Conservation (phyloP, 2,113 vertebrate genomes). For the Equus przewalskii region DNA sequence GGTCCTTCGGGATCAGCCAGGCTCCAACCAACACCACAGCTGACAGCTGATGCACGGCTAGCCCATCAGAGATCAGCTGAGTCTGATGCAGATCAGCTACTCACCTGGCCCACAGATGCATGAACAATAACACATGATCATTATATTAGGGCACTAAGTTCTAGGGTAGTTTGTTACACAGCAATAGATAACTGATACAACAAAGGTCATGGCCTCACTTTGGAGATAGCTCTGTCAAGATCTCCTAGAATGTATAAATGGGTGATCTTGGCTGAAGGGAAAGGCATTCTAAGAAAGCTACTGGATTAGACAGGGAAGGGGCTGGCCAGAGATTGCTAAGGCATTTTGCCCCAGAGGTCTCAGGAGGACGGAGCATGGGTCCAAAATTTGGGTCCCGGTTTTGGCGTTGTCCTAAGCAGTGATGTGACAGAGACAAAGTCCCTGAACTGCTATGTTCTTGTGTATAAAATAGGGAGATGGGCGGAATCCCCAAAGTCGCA, state of each 20-base stretch:
- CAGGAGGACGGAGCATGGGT: background rate
- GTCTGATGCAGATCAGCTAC: background rate
- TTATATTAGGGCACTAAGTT: background rate
- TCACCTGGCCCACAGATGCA: background rate
- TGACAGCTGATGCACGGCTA: background rate
- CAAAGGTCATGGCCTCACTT: background rate
- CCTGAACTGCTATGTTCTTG: background rate
- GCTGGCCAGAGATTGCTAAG: background rate
- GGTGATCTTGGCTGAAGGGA: background rate
- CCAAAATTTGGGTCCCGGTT: background rate
- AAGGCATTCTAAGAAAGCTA: background rate
- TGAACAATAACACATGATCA: background rate
- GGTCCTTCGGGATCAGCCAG: background rate
- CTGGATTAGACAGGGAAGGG: background rate
- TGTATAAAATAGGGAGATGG: background rate
- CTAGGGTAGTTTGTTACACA: background rate
- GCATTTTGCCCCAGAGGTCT: background rate
- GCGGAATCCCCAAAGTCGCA: background rate
- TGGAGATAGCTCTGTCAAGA: background rate
- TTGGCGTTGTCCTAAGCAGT: background rate
- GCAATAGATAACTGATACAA: background rate
- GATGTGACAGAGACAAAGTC: background rate
- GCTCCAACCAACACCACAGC: background rate
- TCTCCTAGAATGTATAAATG: background rate
- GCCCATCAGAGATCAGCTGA: background rate